These are phyloP conservation scores for Papilio protenor DNA, from an alignment of 2,888 invertebrate species.

Conservation along the genomic window DNA sequence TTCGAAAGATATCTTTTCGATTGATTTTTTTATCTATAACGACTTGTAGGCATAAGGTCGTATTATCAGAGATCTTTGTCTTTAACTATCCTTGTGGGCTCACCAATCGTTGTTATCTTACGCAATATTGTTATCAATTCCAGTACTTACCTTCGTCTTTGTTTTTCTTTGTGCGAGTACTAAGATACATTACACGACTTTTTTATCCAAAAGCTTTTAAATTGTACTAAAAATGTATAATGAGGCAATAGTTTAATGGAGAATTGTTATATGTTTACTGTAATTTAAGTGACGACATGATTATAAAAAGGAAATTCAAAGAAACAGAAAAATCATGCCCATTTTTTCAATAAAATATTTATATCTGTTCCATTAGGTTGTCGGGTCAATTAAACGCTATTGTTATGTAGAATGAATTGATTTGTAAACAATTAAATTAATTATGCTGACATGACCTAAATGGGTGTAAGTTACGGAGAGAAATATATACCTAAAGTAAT, in stretches of 20 bases:
- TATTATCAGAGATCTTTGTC: conserved; percentile 33
- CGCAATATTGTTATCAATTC: conserved; percentile 10
- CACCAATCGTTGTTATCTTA: conserved; percentile 3
- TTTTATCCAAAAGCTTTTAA: neutral
- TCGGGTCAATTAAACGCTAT: conserved; percentile 5
- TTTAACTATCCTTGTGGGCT: conserved; percentile 15
- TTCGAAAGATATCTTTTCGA: conserved; percentile 17
- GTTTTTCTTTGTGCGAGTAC: neutral
- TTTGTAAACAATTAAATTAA: conserved; percentile 1
- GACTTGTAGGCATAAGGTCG: conserved; percentile 16
- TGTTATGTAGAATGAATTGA: neutral
- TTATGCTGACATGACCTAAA: neutral
- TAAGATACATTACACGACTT: neutral
- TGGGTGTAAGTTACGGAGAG: neutral
- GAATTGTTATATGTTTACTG: neutral
- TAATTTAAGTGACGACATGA: neutral
- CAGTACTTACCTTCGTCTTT: neutral
- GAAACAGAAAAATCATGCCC: neutral
- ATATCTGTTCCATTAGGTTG: conserved; percentile 1
- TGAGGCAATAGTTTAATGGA: neutral
- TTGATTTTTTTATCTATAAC: conserved; percentile 13
- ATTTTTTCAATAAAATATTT: neutral
- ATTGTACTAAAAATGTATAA: neutral
- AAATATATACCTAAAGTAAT: neutral
- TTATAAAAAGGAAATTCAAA: neutral